Conservation (phyloP, 2,113 vertebrate genomes). For the Syngnathoides biaculeatus region DNA sequence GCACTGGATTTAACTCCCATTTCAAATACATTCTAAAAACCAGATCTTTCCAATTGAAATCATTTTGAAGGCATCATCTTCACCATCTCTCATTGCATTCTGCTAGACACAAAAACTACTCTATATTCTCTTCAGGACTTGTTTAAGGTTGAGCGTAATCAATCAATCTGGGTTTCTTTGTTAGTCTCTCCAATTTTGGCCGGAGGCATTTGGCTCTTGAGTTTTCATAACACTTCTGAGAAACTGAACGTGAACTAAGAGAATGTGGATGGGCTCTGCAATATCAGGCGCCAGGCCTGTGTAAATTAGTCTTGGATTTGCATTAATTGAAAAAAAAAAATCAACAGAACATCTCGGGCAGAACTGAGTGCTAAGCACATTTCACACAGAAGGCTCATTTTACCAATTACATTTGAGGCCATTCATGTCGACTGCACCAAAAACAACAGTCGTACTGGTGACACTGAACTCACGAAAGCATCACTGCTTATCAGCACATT, state of each 20-base stretch:
- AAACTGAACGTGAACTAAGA: background rate
- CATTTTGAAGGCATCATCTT: no score
- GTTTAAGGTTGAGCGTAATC: background rate
- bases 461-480: background rate
- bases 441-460: background rate
- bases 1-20: no score
- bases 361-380: conserved; percentile 3
- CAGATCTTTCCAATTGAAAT: no score
- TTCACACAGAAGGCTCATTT: background rate
- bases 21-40: no score
- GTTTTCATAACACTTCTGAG: background rate
- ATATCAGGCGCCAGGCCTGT: background rate
- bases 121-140: background rate
- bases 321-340: conserved; percentile 5
- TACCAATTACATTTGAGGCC: background rate
- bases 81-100: no score
- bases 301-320: conserved; percentile 1
- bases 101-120: background rate
- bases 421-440: background rate
- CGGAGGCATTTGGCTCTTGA: background rate
- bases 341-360: background rate
- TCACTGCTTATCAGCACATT: conserved; percentile 9
- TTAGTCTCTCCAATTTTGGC: background rate
- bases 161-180: background rate
- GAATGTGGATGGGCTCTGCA: conserved; percentile 1